phyloP scores from a whole-genome alignment of 2,113 vertebrate species.

The Sterrhoptilus dennistouni region DNA sequence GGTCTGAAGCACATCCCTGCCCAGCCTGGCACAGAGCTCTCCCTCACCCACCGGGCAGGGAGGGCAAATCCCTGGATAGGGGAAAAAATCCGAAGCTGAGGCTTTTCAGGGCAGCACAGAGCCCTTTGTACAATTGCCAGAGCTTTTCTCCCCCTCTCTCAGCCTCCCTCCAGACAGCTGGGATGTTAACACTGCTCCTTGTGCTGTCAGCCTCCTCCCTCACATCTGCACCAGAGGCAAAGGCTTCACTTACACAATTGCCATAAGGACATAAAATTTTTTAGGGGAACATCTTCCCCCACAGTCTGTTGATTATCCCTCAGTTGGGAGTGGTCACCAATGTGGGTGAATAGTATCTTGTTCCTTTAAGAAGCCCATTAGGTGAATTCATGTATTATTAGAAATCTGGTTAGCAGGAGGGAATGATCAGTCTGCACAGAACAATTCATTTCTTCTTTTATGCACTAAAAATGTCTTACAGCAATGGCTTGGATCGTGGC shows the following conservation, averaged over 20 bases:
- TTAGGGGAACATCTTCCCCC: neutral
- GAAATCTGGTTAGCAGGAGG: slow-evolving; percentile 49
- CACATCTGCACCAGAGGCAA: neutral
- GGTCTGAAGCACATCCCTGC: neutral
- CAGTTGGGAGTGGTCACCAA: neutral
- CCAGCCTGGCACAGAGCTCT: neutral
- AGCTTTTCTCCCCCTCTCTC: neutral
- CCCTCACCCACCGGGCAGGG: neutral
- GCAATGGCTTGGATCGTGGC: slow-evolving; percentile 90
- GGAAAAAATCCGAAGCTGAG: neutral
- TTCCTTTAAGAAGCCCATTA: neutral
- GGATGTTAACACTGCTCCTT: neutral
- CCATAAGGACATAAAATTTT: neutral
- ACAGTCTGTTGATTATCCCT: neutral
- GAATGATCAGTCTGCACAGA: neutral
- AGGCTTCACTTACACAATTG: neutral
- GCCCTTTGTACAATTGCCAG: neutral
- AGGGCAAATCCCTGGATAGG: neutral
- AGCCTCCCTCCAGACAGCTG: neutral
- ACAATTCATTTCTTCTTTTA: slow-evolving; percentile 27
- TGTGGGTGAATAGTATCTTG: neutral
- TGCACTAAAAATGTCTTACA: slow-evolving; percentile 79
- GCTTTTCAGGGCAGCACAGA: neutral
- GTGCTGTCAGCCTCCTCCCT: neutral
- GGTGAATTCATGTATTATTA: slow-evolving; percentile 21